These are phyloP conservation scores for Engraulis encrasicolus DNA, from an alignment of 2,113 vertebrate genomes.

Conservation along the genomic window DNA sequence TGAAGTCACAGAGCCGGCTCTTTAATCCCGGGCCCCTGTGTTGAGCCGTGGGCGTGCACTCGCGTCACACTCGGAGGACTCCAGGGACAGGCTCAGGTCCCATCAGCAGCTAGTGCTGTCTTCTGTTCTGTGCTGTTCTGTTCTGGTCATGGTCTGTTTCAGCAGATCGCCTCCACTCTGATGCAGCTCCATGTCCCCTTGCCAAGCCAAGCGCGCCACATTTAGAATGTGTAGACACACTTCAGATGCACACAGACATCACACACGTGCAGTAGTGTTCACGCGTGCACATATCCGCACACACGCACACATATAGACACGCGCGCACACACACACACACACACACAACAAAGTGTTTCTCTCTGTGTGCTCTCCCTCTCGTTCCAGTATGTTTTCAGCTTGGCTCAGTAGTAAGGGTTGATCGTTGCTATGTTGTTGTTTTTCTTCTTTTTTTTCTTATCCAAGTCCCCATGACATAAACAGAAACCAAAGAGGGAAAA, in stretches of 20 bases:
- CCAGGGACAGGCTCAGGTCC: conserved; percentile 22
- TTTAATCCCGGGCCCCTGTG: background rate
- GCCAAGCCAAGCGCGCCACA: conserved; percentile 47
- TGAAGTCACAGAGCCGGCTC: background rate
- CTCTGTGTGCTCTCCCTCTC: conserved; percentile 41
- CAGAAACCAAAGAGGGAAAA: background rate
- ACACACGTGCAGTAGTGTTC: too few relatives aligned
- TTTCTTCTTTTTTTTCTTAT: conserved; percentile 40
- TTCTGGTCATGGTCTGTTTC: conserved; percentile 58
- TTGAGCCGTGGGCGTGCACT: conserved; percentile 15
- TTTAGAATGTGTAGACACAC: conserved; percentile 30
- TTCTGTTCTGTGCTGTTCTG: too few relatives aligned
- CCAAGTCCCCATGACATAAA: conserved; percentile 41
- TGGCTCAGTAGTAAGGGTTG: conserved; percentile 39
- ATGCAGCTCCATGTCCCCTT: conserved; percentile 35
- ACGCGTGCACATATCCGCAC: conserved; percentile 26
- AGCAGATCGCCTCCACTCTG: conserved; percentile 48
- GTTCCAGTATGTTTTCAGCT: conserved; percentile 49
- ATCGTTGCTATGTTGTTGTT: conserved; percentile 20
- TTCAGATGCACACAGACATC: too few relatives aligned
- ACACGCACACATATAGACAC: conserved; percentile 35
- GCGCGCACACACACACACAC: conserved; percentile 34
- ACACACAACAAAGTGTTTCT: conserved; percentile 11
- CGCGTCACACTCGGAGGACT: background rate
- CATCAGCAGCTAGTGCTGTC: conserved; percentile 49